These are phyloP conservation scores for Eulemur macaco DNA, from an alignment of 2,113 vertebrate species.

Conservation along the genomic window DNA sequence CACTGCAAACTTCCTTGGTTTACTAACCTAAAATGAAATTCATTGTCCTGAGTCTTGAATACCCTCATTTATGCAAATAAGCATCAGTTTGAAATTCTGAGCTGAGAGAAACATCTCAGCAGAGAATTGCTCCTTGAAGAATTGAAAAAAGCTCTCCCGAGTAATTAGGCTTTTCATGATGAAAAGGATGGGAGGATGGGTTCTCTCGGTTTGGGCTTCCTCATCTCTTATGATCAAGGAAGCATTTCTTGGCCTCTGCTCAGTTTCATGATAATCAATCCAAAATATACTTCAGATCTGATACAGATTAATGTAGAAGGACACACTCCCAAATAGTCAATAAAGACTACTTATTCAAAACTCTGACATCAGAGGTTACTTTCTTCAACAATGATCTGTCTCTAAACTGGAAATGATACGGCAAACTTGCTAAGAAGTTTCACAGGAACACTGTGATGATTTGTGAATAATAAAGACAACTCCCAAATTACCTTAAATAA, in stretches of 20 bases:
- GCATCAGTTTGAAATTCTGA: not conserved
- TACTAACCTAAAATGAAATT: not conserved
- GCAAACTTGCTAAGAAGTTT: not conserved
- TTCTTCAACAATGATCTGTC: not conserved
- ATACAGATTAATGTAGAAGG: not conserved
- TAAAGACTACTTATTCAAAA: conserved; percentile 10
- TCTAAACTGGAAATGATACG: not conserved
- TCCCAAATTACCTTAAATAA: not conserved
- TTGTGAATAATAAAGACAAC: not conserved
- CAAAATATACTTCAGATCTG: not conserved
- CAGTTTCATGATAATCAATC: not conserved
- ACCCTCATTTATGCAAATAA: not conserved
- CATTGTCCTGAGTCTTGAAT: not conserved
- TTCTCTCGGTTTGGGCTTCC: not conserved
- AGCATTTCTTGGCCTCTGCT: not conserved
- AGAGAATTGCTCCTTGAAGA: not conserved
- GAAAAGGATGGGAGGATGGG: not conserved
- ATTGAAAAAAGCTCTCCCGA: not conserved
- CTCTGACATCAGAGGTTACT: not conserved
- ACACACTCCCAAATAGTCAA: not conserved
- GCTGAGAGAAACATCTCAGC: not conserved
- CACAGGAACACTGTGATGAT: not conserved
- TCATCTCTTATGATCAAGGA: not conserved
- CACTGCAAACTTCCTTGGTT: not conserved
- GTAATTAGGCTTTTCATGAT: not conserved